Base-by-base conservation (phyloP, 2,113 vertebrate genomes). In the Cathartes aura region DNA sequence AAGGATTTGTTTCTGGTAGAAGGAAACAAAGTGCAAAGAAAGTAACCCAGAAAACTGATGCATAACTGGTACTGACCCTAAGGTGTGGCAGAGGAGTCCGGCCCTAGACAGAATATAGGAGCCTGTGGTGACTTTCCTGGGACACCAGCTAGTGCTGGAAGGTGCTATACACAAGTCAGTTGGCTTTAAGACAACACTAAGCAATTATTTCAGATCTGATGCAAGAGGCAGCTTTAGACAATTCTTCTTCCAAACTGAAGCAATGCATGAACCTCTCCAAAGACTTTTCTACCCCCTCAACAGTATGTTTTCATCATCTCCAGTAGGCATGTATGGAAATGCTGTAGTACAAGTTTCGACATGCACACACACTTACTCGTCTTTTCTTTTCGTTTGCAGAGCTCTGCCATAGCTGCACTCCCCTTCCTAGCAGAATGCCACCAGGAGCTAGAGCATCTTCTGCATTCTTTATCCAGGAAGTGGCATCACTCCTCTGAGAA, bases 321-420 rank as follows among this genome's bases (percentile, higher is more conserved):
- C 52, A 30, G 32, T 0, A 50, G 47, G 23, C 32, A 14, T 0
- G 13, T 4, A 19, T 5, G n/a, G 62, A 84, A 90, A 58, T 10
- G 53, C 62, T 32, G 34, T 23, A 52, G 19, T 7, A 38, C 58
- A 82, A 17, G 43, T 66, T 94, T n/a, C 15, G 70, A 56, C 38
- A 32, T 0, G 20, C 9, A 40, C 76, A 45, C 17, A 56, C 29
- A 36, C 59, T 82, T 50, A 74, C 72, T 72, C 58, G 36, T 26
- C 32, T 50, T 22, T 9, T 34, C 82, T 64, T 17, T 16, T 32
- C 0, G 0, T n/a, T 30, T 32, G 34, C 47, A 59, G 55, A 78
- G 63, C 32, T 84, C 64, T 67, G 83, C 56, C 55, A 29, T 0
- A 43, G 71, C 71, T 52, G 53, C 71, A 9, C 53, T 86, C 12